Conservation (phyloP, 2,797 vertebrate species). For the Megalops cyprinoides region DNA sequence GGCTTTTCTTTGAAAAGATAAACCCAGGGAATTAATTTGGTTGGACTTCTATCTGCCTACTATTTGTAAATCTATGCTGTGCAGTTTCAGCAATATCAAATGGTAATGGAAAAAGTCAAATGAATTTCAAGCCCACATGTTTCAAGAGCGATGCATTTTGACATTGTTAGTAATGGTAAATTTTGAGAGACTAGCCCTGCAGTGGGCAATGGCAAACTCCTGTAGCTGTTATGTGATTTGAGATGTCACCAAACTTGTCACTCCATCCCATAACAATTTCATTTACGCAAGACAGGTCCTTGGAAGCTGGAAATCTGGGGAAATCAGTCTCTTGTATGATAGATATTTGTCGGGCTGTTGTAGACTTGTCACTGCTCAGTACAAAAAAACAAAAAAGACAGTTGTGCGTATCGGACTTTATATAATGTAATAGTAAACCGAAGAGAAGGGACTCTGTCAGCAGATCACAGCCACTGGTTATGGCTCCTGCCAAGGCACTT, state of each 20-base stretch:
- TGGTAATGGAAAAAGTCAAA: too few relatives aligned
- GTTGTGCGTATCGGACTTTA: conserved; percentile 37
- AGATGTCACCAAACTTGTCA: too few relatives aligned
- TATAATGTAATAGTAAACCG: conserved; percentile 63
- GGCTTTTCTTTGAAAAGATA: neutral
- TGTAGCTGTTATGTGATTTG: too few relatives aligned
- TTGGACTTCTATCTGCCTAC: too few relatives aligned
- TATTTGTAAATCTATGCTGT: too few relatives aligned
- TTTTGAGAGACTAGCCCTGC: too few relatives aligned
- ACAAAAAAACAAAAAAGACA: conserved; percentile 1
- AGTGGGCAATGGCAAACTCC: too few relatives aligned
- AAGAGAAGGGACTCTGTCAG: conserved; percentile 58
- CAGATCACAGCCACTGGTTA: conserved; percentile 58
- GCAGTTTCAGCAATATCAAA: too few relatives aligned
- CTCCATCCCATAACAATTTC: neutral
- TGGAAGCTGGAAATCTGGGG: neutral
- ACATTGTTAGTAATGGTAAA: too few relatives aligned
- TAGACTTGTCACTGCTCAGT: too few relatives aligned
- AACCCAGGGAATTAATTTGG: neutral
- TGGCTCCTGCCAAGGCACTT: conserved; percentile 44
- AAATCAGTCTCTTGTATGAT: neutral
- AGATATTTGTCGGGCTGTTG: neutral
- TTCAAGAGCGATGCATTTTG: too few relatives aligned
- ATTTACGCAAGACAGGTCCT: neutral
- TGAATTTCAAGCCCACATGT: too few relatives aligned